phyloP scores from a whole-genome alignment of 2,797 vertebrate genomes.

The Dicrostonyx torquatus region DNA sequence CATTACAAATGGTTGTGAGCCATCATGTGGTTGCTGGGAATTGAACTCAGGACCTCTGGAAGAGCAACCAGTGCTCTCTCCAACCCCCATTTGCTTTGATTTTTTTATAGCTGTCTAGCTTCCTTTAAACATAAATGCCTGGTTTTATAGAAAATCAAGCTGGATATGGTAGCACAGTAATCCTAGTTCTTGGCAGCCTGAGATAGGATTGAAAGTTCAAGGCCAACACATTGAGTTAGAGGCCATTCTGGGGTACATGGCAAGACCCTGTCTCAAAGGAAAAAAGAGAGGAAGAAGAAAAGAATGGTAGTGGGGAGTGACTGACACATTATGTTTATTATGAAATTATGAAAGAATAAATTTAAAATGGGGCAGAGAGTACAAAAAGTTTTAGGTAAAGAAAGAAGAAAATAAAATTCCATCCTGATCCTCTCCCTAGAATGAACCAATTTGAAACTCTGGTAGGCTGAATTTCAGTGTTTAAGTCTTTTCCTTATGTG shows the following conservation, averaged over 20 bases:
- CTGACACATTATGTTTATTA: too few relatives aligned
- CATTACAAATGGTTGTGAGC: too few relatives aligned
- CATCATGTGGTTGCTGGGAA: too few relatives aligned
- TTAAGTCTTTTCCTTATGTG: not conserved
- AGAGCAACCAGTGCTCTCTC: too few relatives aligned
- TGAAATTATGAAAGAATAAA: not conserved
- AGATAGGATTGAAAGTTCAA: not conserved
- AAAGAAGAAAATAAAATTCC: conserved; percentile 6
- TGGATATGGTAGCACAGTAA: not conserved
- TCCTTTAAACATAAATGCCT: not conserved
- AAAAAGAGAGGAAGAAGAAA: not conserved
- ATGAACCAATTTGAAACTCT: not conserved
- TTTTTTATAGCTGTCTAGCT: not conserved
- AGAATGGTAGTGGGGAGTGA: not conserved
- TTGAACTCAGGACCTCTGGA: too few relatives aligned
- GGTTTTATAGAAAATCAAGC: not conserved
- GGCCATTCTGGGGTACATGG: not conserved
- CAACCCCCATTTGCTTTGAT: not conserved
- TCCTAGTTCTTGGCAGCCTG: not conserved
- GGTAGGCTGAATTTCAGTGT: not conserved
- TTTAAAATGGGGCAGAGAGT: not conserved
- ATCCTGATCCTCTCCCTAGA: not conserved
- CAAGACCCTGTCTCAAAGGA: not conserved
- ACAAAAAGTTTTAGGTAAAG: not conserved
- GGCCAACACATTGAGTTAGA: not conserved